phyloP scores from a whole-genome alignment of 2,797 vertebrate species.

The Cryptoblepharus egeriae region DNA sequence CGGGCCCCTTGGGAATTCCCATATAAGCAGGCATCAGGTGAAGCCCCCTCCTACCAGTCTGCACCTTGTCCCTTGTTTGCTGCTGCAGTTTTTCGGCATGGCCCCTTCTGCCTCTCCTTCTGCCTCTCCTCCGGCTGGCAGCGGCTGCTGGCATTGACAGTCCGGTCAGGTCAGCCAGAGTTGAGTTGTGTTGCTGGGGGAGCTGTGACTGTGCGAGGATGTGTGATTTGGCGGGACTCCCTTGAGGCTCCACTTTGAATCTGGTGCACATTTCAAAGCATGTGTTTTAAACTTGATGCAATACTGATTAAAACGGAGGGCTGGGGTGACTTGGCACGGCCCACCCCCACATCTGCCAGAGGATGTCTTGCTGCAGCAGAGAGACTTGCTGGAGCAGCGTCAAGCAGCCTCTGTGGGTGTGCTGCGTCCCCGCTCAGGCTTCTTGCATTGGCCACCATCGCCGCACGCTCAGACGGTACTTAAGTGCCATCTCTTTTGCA shows the following conservation, averaged over 20 bases:
- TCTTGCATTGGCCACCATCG: not conserved
- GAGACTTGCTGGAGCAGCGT: conserved; percentile 28
- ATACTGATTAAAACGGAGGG: conserved; percentile 78
- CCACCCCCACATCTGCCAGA: conserved; percentile 68
- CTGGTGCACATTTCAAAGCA: conserved; percentile 78
- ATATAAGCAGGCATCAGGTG: conserved; percentile 43
- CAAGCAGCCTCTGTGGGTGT: not conserved
- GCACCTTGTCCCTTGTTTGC: conserved; percentile 41
- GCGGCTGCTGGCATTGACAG: conserved; percentile 72
- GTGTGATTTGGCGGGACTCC: conserved; percentile 70
- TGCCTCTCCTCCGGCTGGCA: conserved; percentile 78
- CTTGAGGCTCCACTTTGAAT: conserved; percentile 73
- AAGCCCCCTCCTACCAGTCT: conserved; percentile 48
- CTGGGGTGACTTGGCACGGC: conserved; percentile 74
- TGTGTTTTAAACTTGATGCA: conserved; percentile 77
- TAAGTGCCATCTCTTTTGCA: conserved; percentile 46
- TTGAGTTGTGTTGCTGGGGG: conserved; percentile 77
- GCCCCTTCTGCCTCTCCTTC: conserved; percentile 74
- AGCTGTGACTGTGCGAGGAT: conserved; percentile 71
- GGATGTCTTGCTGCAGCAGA: conserved; percentile 49
- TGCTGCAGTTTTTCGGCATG: conserved; percentile 59
- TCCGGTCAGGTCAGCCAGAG: conserved; percentile 79
- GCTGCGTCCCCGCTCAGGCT: not conserved
- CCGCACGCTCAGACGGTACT: conserved; percentile 33
- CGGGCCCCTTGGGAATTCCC: conserved; percentile 10